Evolutionary conservation across 2,113 vertebrate genomes (phyloP).

Genomic region (Callospermophilus lateralis): DNA sequence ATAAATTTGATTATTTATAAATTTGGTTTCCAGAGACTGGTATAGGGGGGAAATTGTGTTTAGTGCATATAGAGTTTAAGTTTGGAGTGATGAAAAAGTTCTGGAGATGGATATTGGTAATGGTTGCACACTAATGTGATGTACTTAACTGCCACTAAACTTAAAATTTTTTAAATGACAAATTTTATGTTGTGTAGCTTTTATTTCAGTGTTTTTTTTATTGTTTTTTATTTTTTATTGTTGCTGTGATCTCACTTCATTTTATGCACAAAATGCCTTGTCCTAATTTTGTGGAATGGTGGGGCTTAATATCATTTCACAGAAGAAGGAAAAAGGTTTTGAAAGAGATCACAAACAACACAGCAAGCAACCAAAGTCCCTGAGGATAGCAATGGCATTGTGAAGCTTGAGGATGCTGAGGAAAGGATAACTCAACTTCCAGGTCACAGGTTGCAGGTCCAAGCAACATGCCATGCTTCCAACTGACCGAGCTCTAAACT

Average conservation of each 20-base stretch:
- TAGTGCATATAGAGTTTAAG: not conserved
- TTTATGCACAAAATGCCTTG: not conserved
- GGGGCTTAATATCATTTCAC: not conserved
- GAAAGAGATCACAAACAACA: not conserved
- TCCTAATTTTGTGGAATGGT: not conserved
- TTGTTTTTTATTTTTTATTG: too few species aligned
- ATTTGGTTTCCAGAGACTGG: not conserved
- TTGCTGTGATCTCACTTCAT: not conserved
- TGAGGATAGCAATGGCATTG: not conserved
- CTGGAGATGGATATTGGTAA: not conserved
- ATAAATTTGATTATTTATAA: too few species aligned
- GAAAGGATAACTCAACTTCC: not conserved
- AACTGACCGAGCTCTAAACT: not conserved
- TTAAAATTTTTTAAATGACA: not conserved
- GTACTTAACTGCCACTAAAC: not conserved
- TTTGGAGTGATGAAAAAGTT: not conserved
- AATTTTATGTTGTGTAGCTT: not conserved
- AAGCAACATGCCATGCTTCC: not conserved
- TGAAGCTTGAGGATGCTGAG: not conserved
- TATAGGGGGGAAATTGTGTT: not conserved
- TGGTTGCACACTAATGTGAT: too few species aligned
- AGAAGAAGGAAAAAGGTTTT: not conserved
- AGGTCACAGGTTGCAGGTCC: not conserved
- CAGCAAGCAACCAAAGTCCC: not conserved
- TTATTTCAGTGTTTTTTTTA: too few species aligned